Percentiles rank a stretch among this genome's conserved stretches.
phyloP scores from a whole-genome alignment of 2,797 vertebrate species.

The Morus bassanus region DNA sequence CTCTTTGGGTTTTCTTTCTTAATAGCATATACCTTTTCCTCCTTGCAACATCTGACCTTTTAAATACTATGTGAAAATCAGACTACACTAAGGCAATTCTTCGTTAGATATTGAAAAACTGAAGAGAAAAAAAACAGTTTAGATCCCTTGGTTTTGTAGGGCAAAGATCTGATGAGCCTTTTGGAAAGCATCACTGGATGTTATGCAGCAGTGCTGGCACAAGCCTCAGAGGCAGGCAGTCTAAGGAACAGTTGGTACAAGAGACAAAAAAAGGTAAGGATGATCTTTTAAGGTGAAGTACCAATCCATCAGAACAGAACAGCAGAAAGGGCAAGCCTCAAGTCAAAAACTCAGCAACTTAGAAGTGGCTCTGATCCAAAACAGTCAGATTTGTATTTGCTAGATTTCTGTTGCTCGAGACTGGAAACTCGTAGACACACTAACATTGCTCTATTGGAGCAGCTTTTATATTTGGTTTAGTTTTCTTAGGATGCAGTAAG shows the following conservation, averaged over 20 bases:
- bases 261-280: not conserved
- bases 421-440: not conserved
- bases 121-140: not conserved
- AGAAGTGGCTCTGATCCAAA: not conserved
- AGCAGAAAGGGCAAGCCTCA: not conserved
- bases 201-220: not conserved
- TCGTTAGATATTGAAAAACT: not conserved
- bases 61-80: not conserved
- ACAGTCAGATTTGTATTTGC: not conserved
- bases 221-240: accelerated
- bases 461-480: not conserved
- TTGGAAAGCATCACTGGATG: not conserved
- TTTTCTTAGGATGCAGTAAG: not conserved
- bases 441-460: not conserved
- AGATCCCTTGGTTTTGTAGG: not conserved
- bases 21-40: not conserved
- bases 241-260: not conserved
- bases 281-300: not conserved
- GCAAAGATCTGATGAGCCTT: not conserved
- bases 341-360: not conserved
- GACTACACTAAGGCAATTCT: not conserved
- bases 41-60: not conserved
- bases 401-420: not conserved
- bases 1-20: not conserved
- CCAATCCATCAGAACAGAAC: not conserved